Evolutionary conservation across 2,113 vertebrate genomes (phyloP), one percentile per base, ranked within the genome.

Genomic region (Aramus guarauna): DNA sequence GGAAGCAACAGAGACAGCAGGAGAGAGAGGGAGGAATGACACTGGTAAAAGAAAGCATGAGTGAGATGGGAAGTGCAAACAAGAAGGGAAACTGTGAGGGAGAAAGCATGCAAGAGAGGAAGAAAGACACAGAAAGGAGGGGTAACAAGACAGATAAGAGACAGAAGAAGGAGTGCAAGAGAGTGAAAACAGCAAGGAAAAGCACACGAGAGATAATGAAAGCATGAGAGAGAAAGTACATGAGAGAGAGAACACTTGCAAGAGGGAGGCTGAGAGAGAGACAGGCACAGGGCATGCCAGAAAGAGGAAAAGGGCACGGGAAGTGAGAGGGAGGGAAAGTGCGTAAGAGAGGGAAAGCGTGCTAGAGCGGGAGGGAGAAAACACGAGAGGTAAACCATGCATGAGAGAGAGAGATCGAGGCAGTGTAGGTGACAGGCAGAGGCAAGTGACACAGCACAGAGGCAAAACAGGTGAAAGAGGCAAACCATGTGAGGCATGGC

Each of bases 101-200:
- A 69, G 30, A 66, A 55, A 66, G 41, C 17, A n/a, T 18, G 15
- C 4, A 59, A 59, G 26, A 63, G 15, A 76, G 6, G 26, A 6
- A 88, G 23, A 37, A 80, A 67, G 16, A 71, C 12, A 69, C 6
- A 43, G 29, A 83, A 87, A 83, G 11, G 6, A 72, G 34, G 26
- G 26, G 26, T 5, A 71, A 4, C 6, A 50, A 45, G 27, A 79
- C 45, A 48, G 0, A 0, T 6, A 9, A 14, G 43, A 22, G 9
- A 36, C 11, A 34, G 15, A 10, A 3, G 45, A 26, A 3, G 3
- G 11, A 26, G 22, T 21, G 20, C 37, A 72, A 87, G 16, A 74
- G 50, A 83, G 64, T 14, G 12, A 55, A 43, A 78, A 24, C 7
- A 69, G 48, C 4, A 64, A 66, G 15, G 11, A 45, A 94, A 90